Evolutionary conservation across 1,140 invertebrate species (phyloP), one percentile per base, ranked within the genome.

Genomic region (Ruditapes philippinarum): DNA sequence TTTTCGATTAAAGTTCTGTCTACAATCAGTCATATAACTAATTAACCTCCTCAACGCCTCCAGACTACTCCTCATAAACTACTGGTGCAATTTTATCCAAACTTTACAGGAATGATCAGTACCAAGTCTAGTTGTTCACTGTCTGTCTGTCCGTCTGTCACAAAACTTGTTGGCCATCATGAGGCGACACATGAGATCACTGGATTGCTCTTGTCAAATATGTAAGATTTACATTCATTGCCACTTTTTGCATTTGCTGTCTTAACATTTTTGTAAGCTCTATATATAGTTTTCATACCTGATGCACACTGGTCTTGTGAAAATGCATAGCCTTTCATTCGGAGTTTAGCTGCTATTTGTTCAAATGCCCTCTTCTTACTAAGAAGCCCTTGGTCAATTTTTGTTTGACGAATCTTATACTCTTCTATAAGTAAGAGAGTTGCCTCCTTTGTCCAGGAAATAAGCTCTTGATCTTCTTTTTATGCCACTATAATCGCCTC

Each of bases 221-320:
- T 33, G 25, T 70, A 70, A 14, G 65, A 31, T 40, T 70, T 70
- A 3, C 11, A 5, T 19, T 40, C n/a, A n/a, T 76, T 76, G 19
- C 73, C 73, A 36, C 14, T 25, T 45, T 76, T 76, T 38, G 9
- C 31, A 36, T 38, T 76, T 2, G 9, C 7, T 9, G 40, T 38
- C 31, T 76, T 76, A 11, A 76, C 38, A 40, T 76, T 19, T 38
- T 76, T 76, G 73, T 76, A 76, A 5, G 38, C 73, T 38, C 68
- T 73, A 33, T 73, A 25, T 73, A 73, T 25, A 2, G 12, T 76
- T 38, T 76, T 76, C 73, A 31, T 36, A 12, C 73, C 7, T 40
- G 14, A 12, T 12, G 9, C 45, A 31, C 28, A 31, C 38, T 76
- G 73, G 2, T 38, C 36, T 38, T 40, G 14, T 76, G 36, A 25